These are phyloP conservation scores for Bugulina stolonifera DNA, from an alignment of 2,888 invertebrate genomes.

Conservation along the genomic window DNA sequence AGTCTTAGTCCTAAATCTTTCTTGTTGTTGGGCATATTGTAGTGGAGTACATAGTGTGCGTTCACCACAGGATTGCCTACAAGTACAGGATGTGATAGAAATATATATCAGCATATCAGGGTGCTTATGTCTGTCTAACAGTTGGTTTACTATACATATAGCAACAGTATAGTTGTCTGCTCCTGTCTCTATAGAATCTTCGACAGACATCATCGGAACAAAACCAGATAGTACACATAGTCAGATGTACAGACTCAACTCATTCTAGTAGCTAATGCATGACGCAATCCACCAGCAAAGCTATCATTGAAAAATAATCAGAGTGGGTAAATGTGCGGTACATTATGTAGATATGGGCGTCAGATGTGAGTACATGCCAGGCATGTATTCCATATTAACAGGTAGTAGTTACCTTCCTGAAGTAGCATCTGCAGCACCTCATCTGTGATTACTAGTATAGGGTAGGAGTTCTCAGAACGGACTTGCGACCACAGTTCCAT, in stretches of 20 bases:
- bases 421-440: slow-evolving; percentile 4
- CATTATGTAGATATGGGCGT: background rate
- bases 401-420: background rate
- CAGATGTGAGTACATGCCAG: background rate
- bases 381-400: background rate
- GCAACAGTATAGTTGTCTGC: too few relatives aligned
- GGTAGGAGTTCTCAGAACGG: slow-evolving; percentile 5
- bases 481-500: background rate
- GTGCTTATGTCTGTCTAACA: too few relatives aligned
- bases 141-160: too few relatives aligned
- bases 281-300: too few relatives aligned
- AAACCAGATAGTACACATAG: too few relatives aligned
- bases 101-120: too few relatives aligned
- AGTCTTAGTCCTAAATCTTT: background rate
- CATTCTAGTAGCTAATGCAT: too few relatives aligned
- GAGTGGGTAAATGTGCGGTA: background rate
- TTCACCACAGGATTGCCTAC: slow-evolving; percentile 16
- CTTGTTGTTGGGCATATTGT: slow-evolving; percentile 2
- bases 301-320: too few relatives aligned
- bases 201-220: too few relatives aligned
- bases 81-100: too few relatives aligned
- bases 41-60: slow-evolving; percentile 11
- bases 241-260: too few relatives aligned
- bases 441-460: slow-evolving; percentile 15
- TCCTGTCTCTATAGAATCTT: too few relatives aligned